These are phyloP conservation scores for Salvelinus fontinalis DNA, from an alignment of 2,113 vertebrate species.

Conservation along the genomic window DNA sequence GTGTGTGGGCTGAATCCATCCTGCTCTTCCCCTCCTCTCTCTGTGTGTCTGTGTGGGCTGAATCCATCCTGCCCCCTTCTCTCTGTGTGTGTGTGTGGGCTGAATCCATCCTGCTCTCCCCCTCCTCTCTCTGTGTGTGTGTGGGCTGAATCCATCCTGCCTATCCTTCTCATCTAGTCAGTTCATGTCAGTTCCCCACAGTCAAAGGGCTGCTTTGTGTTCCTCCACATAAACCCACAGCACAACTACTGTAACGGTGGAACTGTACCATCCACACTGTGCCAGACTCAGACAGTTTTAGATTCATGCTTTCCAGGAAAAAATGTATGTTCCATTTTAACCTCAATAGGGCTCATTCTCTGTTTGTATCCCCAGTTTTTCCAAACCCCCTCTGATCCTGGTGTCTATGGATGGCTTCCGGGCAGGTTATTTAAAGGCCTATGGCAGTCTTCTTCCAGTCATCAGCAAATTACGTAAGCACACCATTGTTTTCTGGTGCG, in stretches of 20 bases:
- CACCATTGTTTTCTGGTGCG: not conserved
- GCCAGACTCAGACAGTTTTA: not conserved
- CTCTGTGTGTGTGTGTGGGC: too few relatives aligned
- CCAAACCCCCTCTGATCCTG: slow-evolving; percentile 85
- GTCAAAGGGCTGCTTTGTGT: not conserved
- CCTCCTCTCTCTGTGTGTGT: too few relatives aligned
- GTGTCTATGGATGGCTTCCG: slow-evolving; percentile 95
- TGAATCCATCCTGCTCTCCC: too few relatives aligned
- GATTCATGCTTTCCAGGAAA: not conserved
- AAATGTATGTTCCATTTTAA: not conserved
- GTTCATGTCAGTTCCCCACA: not conserved
- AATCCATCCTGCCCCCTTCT: too few relatives aligned
- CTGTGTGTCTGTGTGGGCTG: too few relatives aligned
- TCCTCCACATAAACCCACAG: too few relatives aligned
- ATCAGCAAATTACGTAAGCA: slow-evolving; percentile 85
- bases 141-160: not conserved
- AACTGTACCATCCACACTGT: not conserved
- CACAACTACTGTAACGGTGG: too few relatives aligned
- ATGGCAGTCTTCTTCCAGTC: slow-evolving; percentile 75
- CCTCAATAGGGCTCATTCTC: not conserved
- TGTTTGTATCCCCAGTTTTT: slow-evolving; percentile 74
- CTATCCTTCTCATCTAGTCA: not conserved
- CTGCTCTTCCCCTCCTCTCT: too few relatives aligned
- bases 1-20: too few relatives aligned
- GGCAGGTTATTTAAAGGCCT: slow-evolving; percentile 83